Percentiles rank a stretch among this genome's conserved stretches.
Conservation (phyloP, 2,113 vertebrate genomes). For the Xenopus laevis region DNA sequence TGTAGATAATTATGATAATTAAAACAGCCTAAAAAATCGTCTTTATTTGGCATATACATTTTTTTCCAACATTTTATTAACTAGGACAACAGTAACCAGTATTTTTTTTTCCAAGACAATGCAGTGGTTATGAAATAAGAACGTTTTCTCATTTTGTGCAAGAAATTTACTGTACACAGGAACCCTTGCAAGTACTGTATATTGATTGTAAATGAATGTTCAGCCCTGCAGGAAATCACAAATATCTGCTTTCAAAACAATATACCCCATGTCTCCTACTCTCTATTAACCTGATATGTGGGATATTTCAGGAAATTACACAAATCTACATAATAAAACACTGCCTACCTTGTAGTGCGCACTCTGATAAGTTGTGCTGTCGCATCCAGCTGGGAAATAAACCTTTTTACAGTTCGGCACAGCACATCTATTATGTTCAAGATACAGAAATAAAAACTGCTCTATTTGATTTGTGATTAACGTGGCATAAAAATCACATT, state of each 20-base stretch:
- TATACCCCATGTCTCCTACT: conserved; percentile 38
- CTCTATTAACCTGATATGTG: conserved; percentile 47
- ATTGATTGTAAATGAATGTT: conserved; percentile 41
- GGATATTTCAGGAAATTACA: conserved; percentile 40
- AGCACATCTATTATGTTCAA: conserved; percentile 46
- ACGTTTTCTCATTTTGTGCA: conserved; percentile 10
- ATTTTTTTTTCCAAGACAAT: not conserved
- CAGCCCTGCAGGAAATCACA: conserved; percentile 33
- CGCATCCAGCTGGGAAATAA: conserved; percentile 35
- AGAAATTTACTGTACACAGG: conserved; percentile 39
- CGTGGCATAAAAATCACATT: conserved; percentile 52
- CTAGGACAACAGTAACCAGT: not conserved
- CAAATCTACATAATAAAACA: conserved; percentile 44
- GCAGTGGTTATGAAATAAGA: not conserved
- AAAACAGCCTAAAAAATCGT: not conserved
- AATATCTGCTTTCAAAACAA: conserved; percentile 42
- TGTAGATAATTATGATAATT: no score
- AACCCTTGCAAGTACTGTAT: conserved; percentile 33
- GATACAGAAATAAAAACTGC: conserved; percentile 51
- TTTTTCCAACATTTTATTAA: not conserved
- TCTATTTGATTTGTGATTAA: conserved; percentile 63
- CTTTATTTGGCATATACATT: not conserved
- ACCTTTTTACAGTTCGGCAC: conserved; percentile 26
- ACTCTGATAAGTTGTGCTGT: conserved; percentile 34
- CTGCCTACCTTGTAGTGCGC: conserved; percentile 38